phyloP scores from a whole-genome alignment of 2,888 invertebrate species.

The Platycheirus albimanus region DNA sequence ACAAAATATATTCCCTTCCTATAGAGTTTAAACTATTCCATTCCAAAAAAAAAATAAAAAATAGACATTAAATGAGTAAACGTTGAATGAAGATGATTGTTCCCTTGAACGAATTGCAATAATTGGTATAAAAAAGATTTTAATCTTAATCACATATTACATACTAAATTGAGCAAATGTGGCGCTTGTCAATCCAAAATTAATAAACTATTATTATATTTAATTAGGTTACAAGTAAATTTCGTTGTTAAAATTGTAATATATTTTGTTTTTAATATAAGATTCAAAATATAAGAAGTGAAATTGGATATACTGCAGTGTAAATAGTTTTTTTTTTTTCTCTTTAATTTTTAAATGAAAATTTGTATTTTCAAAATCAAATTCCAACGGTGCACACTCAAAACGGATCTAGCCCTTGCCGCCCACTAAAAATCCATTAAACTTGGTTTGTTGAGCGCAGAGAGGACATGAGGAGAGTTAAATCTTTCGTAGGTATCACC shows the following conservation, averaged over 20 bases:
- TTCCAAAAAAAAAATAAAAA: conserved; percentile 58
- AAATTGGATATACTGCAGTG: no score
- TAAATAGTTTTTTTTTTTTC: no score
- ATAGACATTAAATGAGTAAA: conserved; percentile 36
- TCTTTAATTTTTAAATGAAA: no score
- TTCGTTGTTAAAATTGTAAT: conserved; percentile 49
- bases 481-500: no score
- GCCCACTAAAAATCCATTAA: no score
- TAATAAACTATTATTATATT: neutral
- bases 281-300: conserved; percentile 14
- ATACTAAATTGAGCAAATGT: neutral
- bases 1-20: conserved; percentile 6
- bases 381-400: no score
- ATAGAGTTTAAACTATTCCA: conserved; percentile 43
- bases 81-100: conserved; percentile 5
- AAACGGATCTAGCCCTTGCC: no score
- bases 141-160: neutral
- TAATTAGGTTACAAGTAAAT: conserved; percentile 39
- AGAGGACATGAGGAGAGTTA: no score
- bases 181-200: neutral
- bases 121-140: conserved; percentile 16
- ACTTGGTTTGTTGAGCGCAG: no score
- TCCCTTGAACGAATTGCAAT: neutral
- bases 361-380: no score
- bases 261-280: conserved; percentile 16